Conservation (phyloP, 1,140 invertebrate species). For the Tyrophagus putrescentiae region DNA sequence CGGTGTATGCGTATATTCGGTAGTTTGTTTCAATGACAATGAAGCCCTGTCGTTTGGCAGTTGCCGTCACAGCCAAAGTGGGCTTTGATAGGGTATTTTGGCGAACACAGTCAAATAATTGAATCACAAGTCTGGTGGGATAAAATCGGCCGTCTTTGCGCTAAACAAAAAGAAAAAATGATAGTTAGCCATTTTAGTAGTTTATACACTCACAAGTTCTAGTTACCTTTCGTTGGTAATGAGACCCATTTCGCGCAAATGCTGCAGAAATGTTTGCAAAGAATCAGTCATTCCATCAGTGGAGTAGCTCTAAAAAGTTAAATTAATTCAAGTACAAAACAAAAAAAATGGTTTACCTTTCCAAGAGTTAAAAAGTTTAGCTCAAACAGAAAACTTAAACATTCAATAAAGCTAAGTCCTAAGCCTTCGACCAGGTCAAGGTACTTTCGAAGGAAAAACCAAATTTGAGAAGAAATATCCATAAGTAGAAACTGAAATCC, state of each 20-base stretch:
- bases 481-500: slow-evolving; percentile 90
- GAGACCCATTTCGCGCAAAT: slow-evolving; percentile 87
- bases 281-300: slow-evolving; percentile 80
- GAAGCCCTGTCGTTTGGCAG: slow-evolving; percentile 47
- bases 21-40: slow-evolving; percentile 96
- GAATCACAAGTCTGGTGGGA: slow-evolving; percentile 77
- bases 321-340: slow-evolving; percentile 21
- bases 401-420: slow-evolving; percentile 71
- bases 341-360: slow-evolving; percentile 43
- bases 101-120: slow-evolving; percentile 55
- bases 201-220: background rate
- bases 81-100: slow-evolving; percentile 27
- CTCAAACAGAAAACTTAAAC: slow-evolving; percentile 84
- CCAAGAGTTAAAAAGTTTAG: slow-evolving; percentile 88
- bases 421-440: slow-evolving; percentile 69
- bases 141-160: slow-evolving; percentile 81
- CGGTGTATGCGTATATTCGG: slow-evolving; percentile 84
- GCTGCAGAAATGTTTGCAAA: slow-evolving; percentile 76
- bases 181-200: background rate
- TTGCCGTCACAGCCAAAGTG: background rate
- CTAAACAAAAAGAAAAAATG: slow-evolving; percentile 34
- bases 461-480: slow-evolving; percentile 75
- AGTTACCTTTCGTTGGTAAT: slow-evolving; percentile 83
- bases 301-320: slow-evolving; percentile 63
- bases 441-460: slow-evolving; percentile 92